Evolutionary conservation across 2,797 vertebrate species (phyloP).

Genomic region (Onychomys arenicola): DNA sequence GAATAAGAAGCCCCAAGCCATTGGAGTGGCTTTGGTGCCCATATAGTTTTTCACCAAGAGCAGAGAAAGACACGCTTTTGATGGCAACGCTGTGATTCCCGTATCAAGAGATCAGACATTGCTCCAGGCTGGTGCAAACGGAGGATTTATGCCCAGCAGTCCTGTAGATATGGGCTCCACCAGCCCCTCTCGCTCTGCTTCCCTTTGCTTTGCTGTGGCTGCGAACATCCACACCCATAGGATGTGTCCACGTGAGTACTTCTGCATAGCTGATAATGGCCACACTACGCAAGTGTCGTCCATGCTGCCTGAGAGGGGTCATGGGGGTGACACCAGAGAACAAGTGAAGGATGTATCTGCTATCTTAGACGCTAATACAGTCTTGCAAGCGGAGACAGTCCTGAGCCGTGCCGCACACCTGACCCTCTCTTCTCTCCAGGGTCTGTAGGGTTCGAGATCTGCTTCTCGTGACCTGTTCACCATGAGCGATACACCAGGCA

Average conservation of each 20-base stretch:
- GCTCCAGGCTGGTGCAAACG: slow-evolving; percentile 54
- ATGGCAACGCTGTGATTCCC: background rate
- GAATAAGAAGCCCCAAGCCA: background rate
- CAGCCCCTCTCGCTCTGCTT: slow-evolving; percentile 57
- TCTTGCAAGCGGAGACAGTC: background rate
- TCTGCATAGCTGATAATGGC: accelerated
- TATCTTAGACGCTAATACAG: accelerated
- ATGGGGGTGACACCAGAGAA: accelerated
- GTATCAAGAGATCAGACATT: background rate
- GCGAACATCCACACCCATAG: accelerated
- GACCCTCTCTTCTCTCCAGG: background rate
- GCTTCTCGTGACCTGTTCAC: accelerated
- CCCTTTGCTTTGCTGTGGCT: slow-evolving; percentile 62
- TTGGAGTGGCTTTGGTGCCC: background rate
- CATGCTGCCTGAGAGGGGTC: accelerated
- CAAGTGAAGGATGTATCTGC: accelerated
- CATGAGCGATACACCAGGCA: accelerated
- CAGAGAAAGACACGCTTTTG: background rate
- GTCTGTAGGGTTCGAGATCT: background rate
- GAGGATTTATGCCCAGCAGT: slow-evolving; percentile 23
- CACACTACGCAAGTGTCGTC: accelerated
- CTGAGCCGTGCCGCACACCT: accelerated
- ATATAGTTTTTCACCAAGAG: background rate
- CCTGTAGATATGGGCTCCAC: background rate
- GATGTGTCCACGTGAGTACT: accelerated